phyloP scores from a whole-genome alignment of 53 echinoderm and acorn worm genomes.

The Holothuria scabra region DNA sequence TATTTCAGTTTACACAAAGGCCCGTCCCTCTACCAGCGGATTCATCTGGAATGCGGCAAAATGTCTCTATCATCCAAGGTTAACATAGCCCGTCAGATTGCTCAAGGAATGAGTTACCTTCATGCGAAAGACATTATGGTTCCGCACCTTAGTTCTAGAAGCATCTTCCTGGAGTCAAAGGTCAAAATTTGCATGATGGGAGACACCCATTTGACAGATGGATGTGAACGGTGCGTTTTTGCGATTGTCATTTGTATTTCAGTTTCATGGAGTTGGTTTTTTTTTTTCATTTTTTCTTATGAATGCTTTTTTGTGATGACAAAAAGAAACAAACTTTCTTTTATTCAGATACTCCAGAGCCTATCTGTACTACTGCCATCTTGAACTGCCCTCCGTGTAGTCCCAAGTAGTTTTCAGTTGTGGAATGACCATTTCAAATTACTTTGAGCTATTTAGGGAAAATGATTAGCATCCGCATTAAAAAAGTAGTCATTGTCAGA shows the following conservation, averaged over 20 bases:
- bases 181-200: constrained; percentile 92
- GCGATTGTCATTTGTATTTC: neutral
- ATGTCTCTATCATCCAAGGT: constrained; percentile 69
- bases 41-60: constrained; percentile 77
- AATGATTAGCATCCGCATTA: too few species aligned
- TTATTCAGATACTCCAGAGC: too few species aligned
- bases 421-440: too few species aligned
- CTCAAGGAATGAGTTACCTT: constrained; percentile 96
- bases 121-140: constrained; percentile 93
- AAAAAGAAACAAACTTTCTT: too few species aligned
- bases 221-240: constrained; percentile 70
- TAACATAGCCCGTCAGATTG: constrained; percentile 90
- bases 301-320: too few species aligned
- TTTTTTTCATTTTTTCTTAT: neutral
- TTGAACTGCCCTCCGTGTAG: too few species aligned
- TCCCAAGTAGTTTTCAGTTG: too few species aligned
- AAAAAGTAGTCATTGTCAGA: too few species aligned
- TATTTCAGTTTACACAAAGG: constrained; percentile 86
- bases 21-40: constrained; percentile 84
- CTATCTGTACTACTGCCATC: too few species aligned
- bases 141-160: constrained; percentile 82
- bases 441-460: too few species aligned
- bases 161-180: constrained; percentile 93
- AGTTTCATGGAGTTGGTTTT: neutral
- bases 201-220: constrained; percentile 73